Percentiles rank a stretch among this genome's conserved stretches.
Evolutionary conservation across 2,797 vertebrate species (phyloP).

Genomic region (Rhabdomys pumilio): DNA sequence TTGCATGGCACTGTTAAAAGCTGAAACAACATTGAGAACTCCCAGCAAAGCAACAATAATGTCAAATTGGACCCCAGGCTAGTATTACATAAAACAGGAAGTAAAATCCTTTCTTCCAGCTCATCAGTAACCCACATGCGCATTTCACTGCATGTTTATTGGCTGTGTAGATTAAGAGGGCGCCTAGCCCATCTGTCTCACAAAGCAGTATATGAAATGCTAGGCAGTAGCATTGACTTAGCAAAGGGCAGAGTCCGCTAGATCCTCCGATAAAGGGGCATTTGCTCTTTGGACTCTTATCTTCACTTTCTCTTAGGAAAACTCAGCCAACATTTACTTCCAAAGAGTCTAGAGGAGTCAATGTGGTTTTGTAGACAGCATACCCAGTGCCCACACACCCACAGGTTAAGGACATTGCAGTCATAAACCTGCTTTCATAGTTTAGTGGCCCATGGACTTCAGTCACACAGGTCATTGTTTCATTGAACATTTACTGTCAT

Average conservation of each 20-base stretch:
- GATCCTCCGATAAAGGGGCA: slow-evolving; percentile 33
- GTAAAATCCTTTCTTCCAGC: neutral
- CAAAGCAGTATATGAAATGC: slow-evolving; percentile 32
- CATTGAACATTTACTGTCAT: neutral
- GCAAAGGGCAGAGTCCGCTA: slow-evolving; percentile 71
- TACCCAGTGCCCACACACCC: slow-evolving; percentile 54
- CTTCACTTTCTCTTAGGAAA: slow-evolving; percentile 79
- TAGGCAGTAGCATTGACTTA: neutral
- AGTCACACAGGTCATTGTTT: neutral
- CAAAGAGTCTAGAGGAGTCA: slow-evolving; percentile 40
- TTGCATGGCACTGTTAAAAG: slow-evolving; percentile 44
- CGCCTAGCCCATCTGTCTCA: neutral
- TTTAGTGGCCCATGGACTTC: slow-evolving; percentile 54
- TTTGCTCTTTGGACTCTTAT: slow-evolving; percentile 52
- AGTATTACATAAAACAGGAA: slow-evolving; percentile 39
- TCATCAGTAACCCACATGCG: neutral
- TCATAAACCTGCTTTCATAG: slow-evolving; percentile 49
- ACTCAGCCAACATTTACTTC: slow-evolving; percentile 33
- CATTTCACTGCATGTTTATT: slow-evolving; percentile 48
- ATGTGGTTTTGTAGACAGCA: slow-evolving; percentile 59
- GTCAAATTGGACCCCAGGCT: slow-evolving; percentile 5
- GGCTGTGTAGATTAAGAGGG: slow-evolving; percentile 5
- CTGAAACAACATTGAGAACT: neutral
- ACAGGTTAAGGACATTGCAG: slow-evolving; percentile 22
- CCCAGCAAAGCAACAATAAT: slow-evolving; percentile 7